phyloP scores from a whole-genome alignment of 2,888 invertebrate species.

The Ferdinandea cuprea region DNA sequence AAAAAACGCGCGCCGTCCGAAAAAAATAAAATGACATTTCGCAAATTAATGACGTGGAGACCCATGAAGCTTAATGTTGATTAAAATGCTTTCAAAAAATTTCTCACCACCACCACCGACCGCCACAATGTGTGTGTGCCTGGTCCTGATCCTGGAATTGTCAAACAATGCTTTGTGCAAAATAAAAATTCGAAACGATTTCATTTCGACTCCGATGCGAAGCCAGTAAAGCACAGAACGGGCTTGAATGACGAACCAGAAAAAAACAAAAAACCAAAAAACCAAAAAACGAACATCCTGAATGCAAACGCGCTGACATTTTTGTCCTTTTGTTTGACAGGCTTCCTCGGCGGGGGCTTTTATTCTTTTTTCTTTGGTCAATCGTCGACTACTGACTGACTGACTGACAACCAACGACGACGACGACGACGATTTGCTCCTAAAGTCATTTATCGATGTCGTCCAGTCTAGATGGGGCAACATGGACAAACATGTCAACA shows the following conservation, averaged over 20 bases:
- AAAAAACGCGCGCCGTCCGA: constrained; percentile 8
- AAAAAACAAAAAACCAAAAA: constrained; percentile 36
- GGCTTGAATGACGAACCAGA: constrained; percentile 18
- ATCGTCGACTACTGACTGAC: background rate
- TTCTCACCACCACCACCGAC: constrained; percentile 34
- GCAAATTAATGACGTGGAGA: constrained; percentile 74
- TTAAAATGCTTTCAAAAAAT: constrained; percentile 71
- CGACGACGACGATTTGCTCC: constrained; percentile 52
- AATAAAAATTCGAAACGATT: constrained; percentile 66
- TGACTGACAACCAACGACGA: constrained; percentile 14
- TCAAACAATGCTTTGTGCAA: constrained; percentile 72
- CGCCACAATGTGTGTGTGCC: constrained; percentile 20
- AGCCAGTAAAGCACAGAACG: constrained; percentile 24
- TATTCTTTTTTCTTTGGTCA: background rate
- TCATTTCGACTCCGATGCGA: constrained; percentile 10
- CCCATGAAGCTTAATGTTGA: constrained; percentile 75
- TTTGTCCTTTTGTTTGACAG: constrained; percentile 74
- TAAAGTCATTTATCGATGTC: constrained; percentile 73
- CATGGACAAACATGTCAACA: constrained; percentile 81
- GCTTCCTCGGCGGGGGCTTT: constrained; percentile 56
- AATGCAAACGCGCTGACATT: constrained; percentile 63
- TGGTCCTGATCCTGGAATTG: constrained; percentile 42
- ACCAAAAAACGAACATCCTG: background rate
- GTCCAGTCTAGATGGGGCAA: constrained; percentile 66
- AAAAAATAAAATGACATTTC: constrained; percentile 66